A percentile compares a stretch with the other conserved stretches of the same genome.
Evolutionary conservation across 2,113 vertebrate genomes (phyloP).

Genomic region (Diadophis punctatus): DNA sequence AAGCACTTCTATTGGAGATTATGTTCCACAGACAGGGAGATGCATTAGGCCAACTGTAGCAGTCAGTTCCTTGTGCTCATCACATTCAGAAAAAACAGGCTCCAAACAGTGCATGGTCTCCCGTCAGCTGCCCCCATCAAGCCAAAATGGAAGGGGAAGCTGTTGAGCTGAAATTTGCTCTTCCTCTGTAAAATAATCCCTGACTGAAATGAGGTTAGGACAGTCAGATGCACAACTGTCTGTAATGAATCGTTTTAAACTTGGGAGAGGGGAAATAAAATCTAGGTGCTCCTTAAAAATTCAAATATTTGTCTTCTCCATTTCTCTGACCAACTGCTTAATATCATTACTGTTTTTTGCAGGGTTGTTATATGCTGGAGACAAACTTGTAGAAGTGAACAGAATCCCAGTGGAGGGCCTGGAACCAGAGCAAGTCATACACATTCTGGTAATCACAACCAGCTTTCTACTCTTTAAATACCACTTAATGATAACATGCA

Average conservation of each 20-base stretch:
- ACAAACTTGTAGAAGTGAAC: slow-evolving; percentile 93
- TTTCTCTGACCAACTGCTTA: not conserved
- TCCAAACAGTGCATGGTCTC: not conserved
- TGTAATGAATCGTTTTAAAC: not conserved
- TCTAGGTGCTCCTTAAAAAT: not conserved
- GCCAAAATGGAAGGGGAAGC: not conserved
- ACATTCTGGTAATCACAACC: slow-evolving; percentile 79
- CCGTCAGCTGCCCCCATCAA: not conserved
- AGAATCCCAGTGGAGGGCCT: slow-evolving; percentile 87
- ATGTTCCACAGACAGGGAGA: not conserved
- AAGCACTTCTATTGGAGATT: not conserved
- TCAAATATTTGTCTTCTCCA: not conserved
- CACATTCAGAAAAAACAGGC: not conserved
- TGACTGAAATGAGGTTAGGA: not conserved
- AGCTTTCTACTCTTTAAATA: not conserved
- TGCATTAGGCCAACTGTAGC: not conserved
- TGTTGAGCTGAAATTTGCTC: not conserved
- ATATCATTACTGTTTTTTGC: not conserved
- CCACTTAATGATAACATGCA: not conserved
- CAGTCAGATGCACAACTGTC: not conserved
- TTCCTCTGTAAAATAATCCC: not conserved
- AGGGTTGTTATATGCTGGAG: slow-evolving; percentile 92
- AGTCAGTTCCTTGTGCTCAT: not conserved
- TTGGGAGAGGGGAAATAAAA: not conserved
- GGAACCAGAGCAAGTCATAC: slow-evolving; percentile 93